phyloP scores from a whole-genome alignment of 2,888 invertebrate genomes.

The Synergus japonicus region DNA sequence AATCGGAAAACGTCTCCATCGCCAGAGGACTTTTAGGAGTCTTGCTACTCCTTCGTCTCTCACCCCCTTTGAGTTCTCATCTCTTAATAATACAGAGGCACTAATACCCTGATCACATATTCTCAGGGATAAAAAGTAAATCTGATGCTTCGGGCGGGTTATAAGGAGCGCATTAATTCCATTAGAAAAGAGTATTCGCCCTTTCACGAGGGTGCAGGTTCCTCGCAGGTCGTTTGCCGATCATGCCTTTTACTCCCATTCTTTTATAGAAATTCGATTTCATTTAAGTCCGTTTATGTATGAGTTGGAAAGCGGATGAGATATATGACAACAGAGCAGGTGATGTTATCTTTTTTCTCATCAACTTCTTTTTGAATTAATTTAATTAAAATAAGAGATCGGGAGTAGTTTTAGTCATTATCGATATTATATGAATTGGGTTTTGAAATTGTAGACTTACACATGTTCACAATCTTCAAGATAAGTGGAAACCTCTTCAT shows the following conservation, averaged over 20 bases:
- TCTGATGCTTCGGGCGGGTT: slow-evolving; percentile 73
- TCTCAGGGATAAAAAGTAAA: slow-evolving; percentile 75
- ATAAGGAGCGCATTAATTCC: slow-evolving; percentile 75
- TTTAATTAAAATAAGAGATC: too few species aligned
- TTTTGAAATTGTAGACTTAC: not conserved
- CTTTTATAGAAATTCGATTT: slow-evolving; percentile 3
- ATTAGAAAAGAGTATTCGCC: slow-evolving; percentile 68
- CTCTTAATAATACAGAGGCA: slow-evolving; percentile 76
- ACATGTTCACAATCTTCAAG: slow-evolving; percentile 36
- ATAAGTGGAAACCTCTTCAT: slow-evolving; percentile 54
- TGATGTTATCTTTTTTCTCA: not conserved
- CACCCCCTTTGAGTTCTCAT: slow-evolving; percentile 70
- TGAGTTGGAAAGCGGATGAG: not conserved
- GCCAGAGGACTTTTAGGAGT: slow-evolving; percentile 71
- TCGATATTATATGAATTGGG: too few species aligned
- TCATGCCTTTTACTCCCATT: slow-evolving; percentile 20
- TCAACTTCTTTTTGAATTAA: not conserved
- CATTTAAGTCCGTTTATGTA: not conserved
- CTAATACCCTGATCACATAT: slow-evolving; percentile 78
- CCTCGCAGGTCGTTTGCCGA: not conserved
- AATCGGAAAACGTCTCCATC: slow-evolving; percentile 74
- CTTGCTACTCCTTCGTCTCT: slow-evolving; percentile 53
- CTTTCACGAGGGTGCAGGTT: not conserved
- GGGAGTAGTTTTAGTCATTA: too few species aligned
- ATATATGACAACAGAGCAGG: not conserved